Evolutionary conservation across 2,888 invertebrate species (phyloP), one percentile per base, ranked within the genome.

Genomic region (Ecdyonurus torrentis): DNA sequence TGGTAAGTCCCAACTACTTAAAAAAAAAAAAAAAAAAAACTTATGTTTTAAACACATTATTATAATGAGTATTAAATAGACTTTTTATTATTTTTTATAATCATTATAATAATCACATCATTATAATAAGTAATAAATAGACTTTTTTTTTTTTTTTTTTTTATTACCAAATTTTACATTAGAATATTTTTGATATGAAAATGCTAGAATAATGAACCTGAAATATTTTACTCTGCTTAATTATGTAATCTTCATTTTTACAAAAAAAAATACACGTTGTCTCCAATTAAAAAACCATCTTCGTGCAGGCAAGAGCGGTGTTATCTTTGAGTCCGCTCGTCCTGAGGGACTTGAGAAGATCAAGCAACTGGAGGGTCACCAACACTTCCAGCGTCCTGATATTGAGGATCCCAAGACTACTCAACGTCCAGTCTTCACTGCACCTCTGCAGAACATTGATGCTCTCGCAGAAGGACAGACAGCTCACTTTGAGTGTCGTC

Each of bases 261-360:
- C 20, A 58, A 58, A 58, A 18, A 52, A 52, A 52, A 15, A 52
- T 52, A 52, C 18, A 52, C 18, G 10, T 52, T 52, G 10, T 10
- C 18, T 18, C 58, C n/a, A 52, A 22, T 50, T 60, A n/a, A 2
- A 23, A 2, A 59, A n/a, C n/a, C 22, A 19, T 7, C 23, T 58
- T 23, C 22, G 3, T 62, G 19, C 66, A 72, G 85, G 88, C 67
- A 86, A 86, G 74, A 88, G 89, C 67, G 89, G 83, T 71, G 91
- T 94, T 68, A 90, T 92, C 72, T 79, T 86, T 70, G 94, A 94
- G 73, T 90, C 93, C 58, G 91, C 92, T 77, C 85, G 93, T 74
- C 95, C 95, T n/a, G 92, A 93, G 78, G 94, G 90, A 70, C 82
- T 93, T 77, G 96, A 91, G 71, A 92, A 91, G 78, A 94, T 92